Evolutionary conservation across 2,888 invertebrate species (phyloP), one percentile per base, ranked within the genome.

Genomic region (Stenodera caucasica): DNA sequence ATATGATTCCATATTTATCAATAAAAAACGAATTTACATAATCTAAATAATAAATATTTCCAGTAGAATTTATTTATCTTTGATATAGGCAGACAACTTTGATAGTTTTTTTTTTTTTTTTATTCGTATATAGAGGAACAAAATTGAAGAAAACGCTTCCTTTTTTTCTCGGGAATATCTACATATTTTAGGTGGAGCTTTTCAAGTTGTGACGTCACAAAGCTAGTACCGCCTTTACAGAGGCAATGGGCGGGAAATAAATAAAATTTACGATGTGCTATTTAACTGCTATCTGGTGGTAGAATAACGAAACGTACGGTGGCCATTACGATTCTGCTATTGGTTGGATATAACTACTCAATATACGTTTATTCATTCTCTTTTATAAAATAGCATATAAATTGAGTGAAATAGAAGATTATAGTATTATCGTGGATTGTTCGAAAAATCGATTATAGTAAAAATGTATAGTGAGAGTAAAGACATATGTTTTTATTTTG

Each of bases 321-420:
- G 82, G 84, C 84, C 84, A 84, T 85, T 84, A 85, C 84, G 81
- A 80, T 78, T 75, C 77, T 80, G 82, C 82, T 81, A 85, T 84
- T 85, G 85, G 84, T 81, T 80, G 80, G 75, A 69, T 64, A 56
- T 65, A 65, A 60, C 51, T 57, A 55, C n/a, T 66, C 11, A 72
- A 76, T 71, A 55, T 67, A 67, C 72, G 67, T 70, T 64, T 40
- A 29, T 26, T 26, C 18, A 23, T 18, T 52, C 33, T 70, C n/a
- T 49, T 55, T 32, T 53, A 50, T 9, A 49, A 15, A 49, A 71
- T 70, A 66, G 67, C 72, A 73, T 71, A 11, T 69, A 64, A 50
- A 49, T 54, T 35, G 57, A 70, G 57, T 29, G 67, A 73, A 66
- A 72, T 55, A 68, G 73, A 74, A 73, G 69, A 70, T 67, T 72